Evolutionary conservation across 2,113 vertebrate genomes (phyloP).

Genomic region (Calidris pugnax): DNA sequence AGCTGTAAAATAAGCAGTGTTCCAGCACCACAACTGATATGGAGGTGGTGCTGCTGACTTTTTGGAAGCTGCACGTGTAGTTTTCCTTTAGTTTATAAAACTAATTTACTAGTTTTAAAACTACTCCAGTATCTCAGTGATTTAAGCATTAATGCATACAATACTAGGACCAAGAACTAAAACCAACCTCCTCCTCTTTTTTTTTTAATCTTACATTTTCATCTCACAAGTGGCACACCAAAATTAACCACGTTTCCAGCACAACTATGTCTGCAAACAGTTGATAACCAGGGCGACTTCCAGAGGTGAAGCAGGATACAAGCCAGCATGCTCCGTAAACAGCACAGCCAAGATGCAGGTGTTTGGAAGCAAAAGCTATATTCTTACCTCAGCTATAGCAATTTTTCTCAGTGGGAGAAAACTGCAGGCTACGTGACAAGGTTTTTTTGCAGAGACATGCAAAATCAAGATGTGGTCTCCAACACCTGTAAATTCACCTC

Average conservation of each 20-base stretch:
- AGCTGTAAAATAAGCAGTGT: background rate
- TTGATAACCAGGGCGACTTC: background rate
- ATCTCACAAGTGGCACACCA: rapidly evolving
- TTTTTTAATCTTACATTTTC: background rate
- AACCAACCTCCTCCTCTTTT: too few relatives aligned
- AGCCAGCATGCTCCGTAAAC: rapidly evolving
- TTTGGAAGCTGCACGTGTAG: background rate
- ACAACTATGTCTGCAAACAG: rapidly evolving
- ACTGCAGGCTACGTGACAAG: background rate
- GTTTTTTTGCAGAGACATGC: background rate
- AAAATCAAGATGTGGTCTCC: background rate
- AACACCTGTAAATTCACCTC: background rate
- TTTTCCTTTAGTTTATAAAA: background rate
- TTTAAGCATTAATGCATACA: rapidly evolving
- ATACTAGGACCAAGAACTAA: background rate
- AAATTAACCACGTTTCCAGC: rapidly evolving
- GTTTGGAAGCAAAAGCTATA: background rate
- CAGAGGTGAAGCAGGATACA: background rate
- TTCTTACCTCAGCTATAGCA: background rate
- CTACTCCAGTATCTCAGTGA: background rate
- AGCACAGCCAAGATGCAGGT: background rate
- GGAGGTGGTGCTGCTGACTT: background rate
- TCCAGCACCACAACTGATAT: rapidly evolving
- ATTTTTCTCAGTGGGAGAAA: background rate
- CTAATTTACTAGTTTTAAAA: background rate